These are phyloP conservation scores for Sesia apiformis DNA, from an alignment of 2,888 invertebrate species.

Conservation along the genomic window DNA sequence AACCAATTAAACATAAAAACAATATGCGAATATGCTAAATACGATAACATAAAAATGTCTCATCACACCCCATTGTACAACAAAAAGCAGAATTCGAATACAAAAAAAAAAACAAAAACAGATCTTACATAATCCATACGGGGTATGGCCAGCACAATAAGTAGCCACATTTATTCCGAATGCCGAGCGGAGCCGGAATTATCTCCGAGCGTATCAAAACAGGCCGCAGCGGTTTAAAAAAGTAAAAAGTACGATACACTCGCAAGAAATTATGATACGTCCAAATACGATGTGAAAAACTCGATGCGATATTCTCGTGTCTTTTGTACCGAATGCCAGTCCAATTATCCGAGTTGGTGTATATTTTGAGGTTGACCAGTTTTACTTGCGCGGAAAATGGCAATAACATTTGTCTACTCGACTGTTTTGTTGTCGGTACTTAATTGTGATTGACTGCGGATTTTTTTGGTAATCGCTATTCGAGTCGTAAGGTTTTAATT, in stretches of 20 bases:
- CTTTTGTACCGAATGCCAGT: not conserved
- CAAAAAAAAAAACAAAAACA: slow-evolving; percentile 22
- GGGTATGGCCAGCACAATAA: slow-evolving; percentile 6
- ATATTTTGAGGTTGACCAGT: not conserved
- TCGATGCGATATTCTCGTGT: not conserved
- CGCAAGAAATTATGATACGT: slow-evolving; percentile 2
- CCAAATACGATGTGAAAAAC: slow-evolving; percentile 2
- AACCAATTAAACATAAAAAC: too few species aligned
- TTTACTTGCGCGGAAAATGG: not conserved
- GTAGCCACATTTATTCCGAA: slow-evolving; percentile 18
- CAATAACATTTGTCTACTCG: not conserved
- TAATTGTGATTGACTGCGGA: too few species aligned
- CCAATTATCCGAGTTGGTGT: not conserved
- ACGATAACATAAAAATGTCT: slow-evolving; percentile 31
- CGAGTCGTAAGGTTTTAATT: too few species aligned
- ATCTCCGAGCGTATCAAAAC: slow-evolving; percentile 23
- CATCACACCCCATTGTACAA: slow-evolving; percentile 46
- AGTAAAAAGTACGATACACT: slow-evolving; percentile 15
- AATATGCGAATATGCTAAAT: not conserved
- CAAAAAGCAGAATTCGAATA: slow-evolving; percentile 31
- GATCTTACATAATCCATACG: slow-evolving; percentile 30
- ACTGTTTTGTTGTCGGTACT: too few species aligned
- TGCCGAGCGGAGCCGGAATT: slow-evolving; percentile 31
- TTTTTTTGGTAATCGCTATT: too few species aligned
- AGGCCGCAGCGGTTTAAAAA: slow-evolving; percentile 14